Conservation (phyloP, 2,888 invertebrate genomes). For the Drosophila anomalipes region DNA sequence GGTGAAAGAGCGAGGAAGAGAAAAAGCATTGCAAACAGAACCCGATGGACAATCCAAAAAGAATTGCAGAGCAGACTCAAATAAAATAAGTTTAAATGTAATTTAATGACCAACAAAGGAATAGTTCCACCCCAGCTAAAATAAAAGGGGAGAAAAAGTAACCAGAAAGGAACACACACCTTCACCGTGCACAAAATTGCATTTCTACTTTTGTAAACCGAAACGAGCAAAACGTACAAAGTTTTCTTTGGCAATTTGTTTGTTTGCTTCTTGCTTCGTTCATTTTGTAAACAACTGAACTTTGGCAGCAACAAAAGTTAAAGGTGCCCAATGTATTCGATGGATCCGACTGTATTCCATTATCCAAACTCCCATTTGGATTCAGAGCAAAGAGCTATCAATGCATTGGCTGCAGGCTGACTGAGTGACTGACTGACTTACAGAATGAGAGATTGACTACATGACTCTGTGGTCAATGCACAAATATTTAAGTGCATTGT, state of each 20-base stretch:
- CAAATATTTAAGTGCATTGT: constrained; percentile 5
- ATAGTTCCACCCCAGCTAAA: constrained; percentile 38
- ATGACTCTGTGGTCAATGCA: constrained; percentile 2
- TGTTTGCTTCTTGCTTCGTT: constrained; percentile 68
- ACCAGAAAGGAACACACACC: neutral
- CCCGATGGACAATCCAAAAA: constrained; percentile 3
- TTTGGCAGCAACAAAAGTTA: constrained; percentile 64
- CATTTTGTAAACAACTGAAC: constrained; percentile 73
- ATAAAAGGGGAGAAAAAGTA: neutral
- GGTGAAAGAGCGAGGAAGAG: neutral
- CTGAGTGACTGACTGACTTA: neutral
- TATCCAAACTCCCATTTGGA: neutral
- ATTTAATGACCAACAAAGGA: constrained; percentile 70
- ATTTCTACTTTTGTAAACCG: constrained; percentile 27
- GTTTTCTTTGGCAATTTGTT: constrained; percentile 74
- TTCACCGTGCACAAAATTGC: constrained; percentile 39
- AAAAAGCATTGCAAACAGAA: neutral
- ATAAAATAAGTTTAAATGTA: constrained; percentile 52
- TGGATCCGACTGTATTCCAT: constrained; percentile 43
- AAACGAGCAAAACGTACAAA: constrained; percentile 58
- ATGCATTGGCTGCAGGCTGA: constrained; percentile 1
- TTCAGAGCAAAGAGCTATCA: neutral
- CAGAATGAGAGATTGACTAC: constrained; percentile 3
- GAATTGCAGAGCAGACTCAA: constrained; percentile 30
- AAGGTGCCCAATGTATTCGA: constrained; percentile 56